phyloP scores from a whole-genome alignment of 2,797 vertebrate species.

The Clarias fuscus region DNA sequence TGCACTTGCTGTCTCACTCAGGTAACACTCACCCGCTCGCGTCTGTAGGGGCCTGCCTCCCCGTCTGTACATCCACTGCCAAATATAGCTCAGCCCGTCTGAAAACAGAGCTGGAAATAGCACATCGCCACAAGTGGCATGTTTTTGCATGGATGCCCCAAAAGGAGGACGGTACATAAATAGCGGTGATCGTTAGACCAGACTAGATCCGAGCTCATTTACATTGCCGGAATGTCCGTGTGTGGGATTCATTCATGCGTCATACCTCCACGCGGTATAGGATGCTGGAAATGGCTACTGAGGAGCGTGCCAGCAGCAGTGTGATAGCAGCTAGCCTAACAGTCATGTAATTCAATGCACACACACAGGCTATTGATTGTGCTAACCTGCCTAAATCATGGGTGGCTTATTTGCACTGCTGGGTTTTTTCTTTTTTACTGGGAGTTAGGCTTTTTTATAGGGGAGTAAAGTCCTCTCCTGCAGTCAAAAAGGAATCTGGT shows the following conservation, averaged over 20 bases:
- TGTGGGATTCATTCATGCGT: slow-evolving; percentile 32
- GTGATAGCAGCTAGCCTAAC: slow-evolving; percentile 54
- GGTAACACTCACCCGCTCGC: slow-evolving; percentile 71
- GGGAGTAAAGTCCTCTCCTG: slow-evolving; percentile 32
- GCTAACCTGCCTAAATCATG: slow-evolving; percentile 49
- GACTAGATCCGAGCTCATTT: slow-evolving; percentile 6
- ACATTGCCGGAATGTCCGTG: slow-evolving; percentile 11
- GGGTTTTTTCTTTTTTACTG: slow-evolving; percentile 30
- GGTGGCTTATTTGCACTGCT: slow-evolving; percentile 61
- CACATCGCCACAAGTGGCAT: background rate
- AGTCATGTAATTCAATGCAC: slow-evolving; percentile 58
- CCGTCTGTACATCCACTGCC: slow-evolving; percentile 48
- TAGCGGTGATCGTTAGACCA: background rate
- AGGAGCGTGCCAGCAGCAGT: slow-evolving; percentile 18
- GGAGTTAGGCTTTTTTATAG: slow-evolving; percentile 34
- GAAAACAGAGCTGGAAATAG: slow-evolving; percentile 39
- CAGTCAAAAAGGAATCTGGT: slow-evolving; percentile 45
- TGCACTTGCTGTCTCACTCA: slow-evolving; percentile 98
- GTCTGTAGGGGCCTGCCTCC: slow-evolving; percentile 50
- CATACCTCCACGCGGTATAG: background rate
- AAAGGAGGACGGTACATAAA: slow-evolving; percentile 29
- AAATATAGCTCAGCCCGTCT: slow-evolving; percentile 41
- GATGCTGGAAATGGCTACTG: slow-evolving; percentile 36
- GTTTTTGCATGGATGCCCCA: slow-evolving; percentile 21
- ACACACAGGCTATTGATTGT: slow-evolving; percentile 62